Evolutionary conservation across 1,140 invertebrate species (phyloP), one percentile per base, ranked within the genome.

Genomic region (Atta cephalotes): DNA sequence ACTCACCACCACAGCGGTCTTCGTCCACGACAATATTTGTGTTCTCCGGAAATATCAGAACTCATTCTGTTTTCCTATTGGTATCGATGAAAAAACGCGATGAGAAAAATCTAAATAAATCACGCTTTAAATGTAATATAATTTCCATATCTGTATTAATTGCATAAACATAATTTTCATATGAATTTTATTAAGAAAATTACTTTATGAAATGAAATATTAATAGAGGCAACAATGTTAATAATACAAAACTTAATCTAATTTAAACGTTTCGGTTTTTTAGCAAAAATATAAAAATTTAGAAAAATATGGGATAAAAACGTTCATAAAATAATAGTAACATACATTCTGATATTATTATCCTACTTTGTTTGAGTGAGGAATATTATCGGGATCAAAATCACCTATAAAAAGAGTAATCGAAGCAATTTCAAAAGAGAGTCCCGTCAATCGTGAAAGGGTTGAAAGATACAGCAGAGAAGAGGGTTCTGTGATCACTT

Each of bases 401-500:
- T 86, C 84, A 49, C 60, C 63, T 91, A 81, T 80, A 85, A 62
- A 86, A 74, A 78, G 63, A 72, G 88, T 86, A 85, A 88, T 91
- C 80, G 79, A 72, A 77, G 76, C 87, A 87, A 80, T 89, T 85
- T 78, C 79, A 21, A 5, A 28, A 87, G 85, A 91, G 87, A 91
- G 80, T 78, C 78, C 78, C 90, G 53, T 90, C 89, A 89, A 87
- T 89, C 72, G 89, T 78, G 78, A 87, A 89, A 89, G 85, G 90
- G 90, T 86, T 90, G 86, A 88, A 91, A 91, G 89, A 87, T 65
- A 71, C 21, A 31, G 71, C 76, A 65, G 82, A 63, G 76, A 89
- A 71, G 72, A 92, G 91, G 86, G 91, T 92, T 80, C 90, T 90
- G 78, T 89, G 90, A 93, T 93, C 91, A 93, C 90, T 92, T 93